Conservation (phyloP, 2,113 vertebrate species). For the Macquaria australasica region DNA sequence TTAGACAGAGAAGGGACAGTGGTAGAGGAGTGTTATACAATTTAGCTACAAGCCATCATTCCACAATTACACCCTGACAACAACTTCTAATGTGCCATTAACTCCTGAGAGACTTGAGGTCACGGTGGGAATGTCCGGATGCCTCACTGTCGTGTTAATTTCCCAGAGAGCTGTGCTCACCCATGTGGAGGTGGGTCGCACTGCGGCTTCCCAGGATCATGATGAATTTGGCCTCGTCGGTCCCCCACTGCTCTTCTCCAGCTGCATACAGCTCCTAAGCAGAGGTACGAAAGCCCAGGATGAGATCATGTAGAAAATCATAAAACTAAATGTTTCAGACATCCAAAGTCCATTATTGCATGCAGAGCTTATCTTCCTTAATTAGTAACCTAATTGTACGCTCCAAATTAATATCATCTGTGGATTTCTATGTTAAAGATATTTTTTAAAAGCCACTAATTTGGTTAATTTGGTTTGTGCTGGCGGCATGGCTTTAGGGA, state of each 20-base stretch:
- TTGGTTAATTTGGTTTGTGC: not conserved
- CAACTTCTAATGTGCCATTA: not conserved
- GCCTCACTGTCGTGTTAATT: constrained; percentile 36
- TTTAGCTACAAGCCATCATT: not conserved
- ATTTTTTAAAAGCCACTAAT: not conserved
- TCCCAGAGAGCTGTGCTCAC: constrained; percentile 79
- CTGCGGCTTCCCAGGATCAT: constrained; percentile 95
- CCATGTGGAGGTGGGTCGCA: constrained; percentile 91
- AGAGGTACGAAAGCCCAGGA: not conserved
- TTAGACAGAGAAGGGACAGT: not conserved
- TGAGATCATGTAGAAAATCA: not conserved
- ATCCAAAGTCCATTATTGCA: not conserved
- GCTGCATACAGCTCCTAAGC: constrained; percentile 91
- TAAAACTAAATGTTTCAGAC: not conserved
- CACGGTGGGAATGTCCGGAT: constrained; percentile 11
- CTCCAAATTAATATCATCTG: not conserved
- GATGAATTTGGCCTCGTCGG: constrained; percentile 95
- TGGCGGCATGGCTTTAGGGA: not conserved
- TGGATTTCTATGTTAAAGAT: not conserved
- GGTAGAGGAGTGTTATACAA: not conserved
- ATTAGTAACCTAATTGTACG: not conserved
- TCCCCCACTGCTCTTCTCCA: constrained; percentile 95
- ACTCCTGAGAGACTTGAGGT: not conserved
- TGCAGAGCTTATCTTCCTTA: not conserved
- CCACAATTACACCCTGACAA: not conserved